Evolutionary conservation across 2,113 vertebrate genomes (phyloP), one percentile per base, ranked within the genome.

Genomic region (Blennius ocellaris): DNA sequence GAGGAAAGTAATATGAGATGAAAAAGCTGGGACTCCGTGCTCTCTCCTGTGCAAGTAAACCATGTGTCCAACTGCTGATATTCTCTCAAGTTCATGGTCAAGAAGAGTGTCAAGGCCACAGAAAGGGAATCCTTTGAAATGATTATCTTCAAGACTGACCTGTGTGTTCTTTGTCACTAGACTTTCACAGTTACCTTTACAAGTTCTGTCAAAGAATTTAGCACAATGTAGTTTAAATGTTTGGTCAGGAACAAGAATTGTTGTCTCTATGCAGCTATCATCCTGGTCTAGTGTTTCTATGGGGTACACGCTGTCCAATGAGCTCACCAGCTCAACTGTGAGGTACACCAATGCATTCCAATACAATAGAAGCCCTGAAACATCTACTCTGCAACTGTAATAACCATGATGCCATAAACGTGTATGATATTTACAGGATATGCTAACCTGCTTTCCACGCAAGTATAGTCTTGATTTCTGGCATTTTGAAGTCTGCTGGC

Each of bases 1-100:
- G 81, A 62, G 65, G 12, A 8, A 70, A 8, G 84, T 78, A 81
- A 90, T 65, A 44, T 51, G 78, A 90, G 81, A 55, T 0, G 9
- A 16, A 15, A 43, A 49, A 64, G 21, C 66, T 73, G 68, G 51
- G 43, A 72, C 65, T 59, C 14, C 3, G 11, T 57, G 59, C 58
- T 56, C 81, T 11, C 16, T 17, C 17, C 36, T 59, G 45, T 10
- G 17, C 14, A 5, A 48, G 16, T 62, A 36, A 73, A 75, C 49
- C 51, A 37, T 17, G 51, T 45, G 45, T 59, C 49, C 76, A 74
- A 70, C 59, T 50, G 21, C 17, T 47, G 30, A 30, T 39, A 6
- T 45, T 21, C 37, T 65, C 30, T 62, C n/a, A 62, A 39, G 50
- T 74, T 77, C 72, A 63, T 5, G 7, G 39, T 40, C 44, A 80